These are phyloP conservation scores for Drosophila prolongata DNA, from an alignment of 2,888 invertebrate species.

Conservation along the genomic window DNA sequence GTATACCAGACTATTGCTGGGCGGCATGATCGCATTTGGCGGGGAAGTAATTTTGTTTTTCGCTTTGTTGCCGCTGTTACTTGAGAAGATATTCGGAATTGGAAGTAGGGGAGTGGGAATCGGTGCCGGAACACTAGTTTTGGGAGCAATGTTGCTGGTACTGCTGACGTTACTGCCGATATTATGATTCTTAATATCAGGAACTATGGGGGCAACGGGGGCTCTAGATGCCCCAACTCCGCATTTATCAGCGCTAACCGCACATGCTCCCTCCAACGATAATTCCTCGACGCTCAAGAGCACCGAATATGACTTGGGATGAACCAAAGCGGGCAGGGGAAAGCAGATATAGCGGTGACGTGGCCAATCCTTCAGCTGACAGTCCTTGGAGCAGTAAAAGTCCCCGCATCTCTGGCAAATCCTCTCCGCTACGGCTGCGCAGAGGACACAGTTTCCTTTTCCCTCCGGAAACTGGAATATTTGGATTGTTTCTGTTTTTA, in stretches of 20 bases:
- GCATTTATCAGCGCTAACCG: background rate
- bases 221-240: background rate
- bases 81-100: background rate
- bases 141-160: background rate
- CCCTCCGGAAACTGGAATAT: background rate
- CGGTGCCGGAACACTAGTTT: background rate
- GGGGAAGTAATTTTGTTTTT: background rate
- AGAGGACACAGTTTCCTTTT: constrained; percentile 49
- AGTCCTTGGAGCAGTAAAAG: constrained; percentile 53
- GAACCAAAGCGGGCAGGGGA: constrained; percentile 55
- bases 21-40: constrained; percentile 23
- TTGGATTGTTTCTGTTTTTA: background rate
- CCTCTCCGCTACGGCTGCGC: constrained; percentile 19
- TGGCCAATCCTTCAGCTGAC: constrained; percentile 59
- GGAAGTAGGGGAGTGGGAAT: background rate
- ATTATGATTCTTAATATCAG: background rate
- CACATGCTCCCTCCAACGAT: background rate
- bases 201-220: background rate
- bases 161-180: background rate
- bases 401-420: constrained; percentile 63
- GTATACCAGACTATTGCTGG: constrained; percentile 32
- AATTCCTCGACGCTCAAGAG: background rate
- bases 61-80: background rate
- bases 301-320: constrained; percentile 44
- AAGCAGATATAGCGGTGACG: constrained; percentile 62